Conservation (phyloP, 1,140 invertebrate species). For the Pristionchus pacificus region DNA sequence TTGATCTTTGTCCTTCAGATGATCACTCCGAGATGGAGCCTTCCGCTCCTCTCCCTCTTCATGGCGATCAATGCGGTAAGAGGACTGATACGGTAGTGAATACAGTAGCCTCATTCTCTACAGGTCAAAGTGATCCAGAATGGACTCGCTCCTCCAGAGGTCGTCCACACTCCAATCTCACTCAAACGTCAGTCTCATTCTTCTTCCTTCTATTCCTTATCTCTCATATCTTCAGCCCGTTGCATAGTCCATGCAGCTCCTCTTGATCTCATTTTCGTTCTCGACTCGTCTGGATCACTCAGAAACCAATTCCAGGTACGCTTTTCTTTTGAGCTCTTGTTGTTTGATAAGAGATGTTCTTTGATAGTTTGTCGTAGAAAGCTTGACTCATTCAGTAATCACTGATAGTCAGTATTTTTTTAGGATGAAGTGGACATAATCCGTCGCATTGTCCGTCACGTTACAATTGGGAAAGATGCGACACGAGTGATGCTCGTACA, state of each 20-base stretch:
- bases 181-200: constrained; percentile 46
- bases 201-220: neutral
- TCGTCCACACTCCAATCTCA: constrained; percentile 53
- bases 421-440: constrained; percentile 54
- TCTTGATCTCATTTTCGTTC: constrained; percentile 50
- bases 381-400: too few species aligned
- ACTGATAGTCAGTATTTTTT: too few species aligned
- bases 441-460: constrained; percentile 50
- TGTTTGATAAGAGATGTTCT: too few species aligned
- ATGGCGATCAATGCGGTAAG: too few species aligned
- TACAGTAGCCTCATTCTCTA: too few species aligned
- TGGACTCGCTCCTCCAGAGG: constrained; percentile 53
- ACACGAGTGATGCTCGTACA: constrained; percentile 54
- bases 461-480: constrained; percentile 51
- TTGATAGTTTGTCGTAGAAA: too few species aligned
- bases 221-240: constrained; percentile 41
- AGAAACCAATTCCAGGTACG: constrained; percentile 50
- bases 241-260: constrained; percentile 49
- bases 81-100: too few species aligned
- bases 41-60: too few species aligned
- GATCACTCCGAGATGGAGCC: too few species aligned
- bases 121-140: constrained; percentile 50
- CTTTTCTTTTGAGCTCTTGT: neutral
- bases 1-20: too few species aligned
- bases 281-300: constrained; percentile 54